phyloP scores from a whole-genome alignment of 2,888 invertebrate species.

The Euclidia mi region DNA sequence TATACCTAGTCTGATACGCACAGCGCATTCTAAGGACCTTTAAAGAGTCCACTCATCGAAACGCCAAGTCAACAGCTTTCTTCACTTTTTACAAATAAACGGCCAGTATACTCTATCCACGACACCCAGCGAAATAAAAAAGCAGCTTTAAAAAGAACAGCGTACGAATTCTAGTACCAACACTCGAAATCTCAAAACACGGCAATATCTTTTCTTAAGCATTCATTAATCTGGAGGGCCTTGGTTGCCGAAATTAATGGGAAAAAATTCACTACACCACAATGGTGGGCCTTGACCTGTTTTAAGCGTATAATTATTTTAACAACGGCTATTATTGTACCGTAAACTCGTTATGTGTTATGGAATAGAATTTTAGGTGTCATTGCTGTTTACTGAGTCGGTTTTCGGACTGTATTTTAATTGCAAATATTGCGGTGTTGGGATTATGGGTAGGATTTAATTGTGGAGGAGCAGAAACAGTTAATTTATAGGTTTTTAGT shows the following conservation, averaged over 20 bases:
- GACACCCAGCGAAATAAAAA: too few species aligned
- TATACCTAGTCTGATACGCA: too few species aligned
- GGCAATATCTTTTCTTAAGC: conserved; percentile 55
- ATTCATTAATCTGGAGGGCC: conserved; percentile 58
- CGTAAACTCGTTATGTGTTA: conserved; percentile 27
- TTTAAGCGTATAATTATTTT: conserved; percentile 58
- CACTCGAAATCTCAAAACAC: conserved; percentile 36
- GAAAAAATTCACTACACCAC: conserved; percentile 59
- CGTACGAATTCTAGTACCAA: conserved; percentile 15
- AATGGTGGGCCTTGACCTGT: conserved; percentile 68
- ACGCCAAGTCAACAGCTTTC: too few species aligned
- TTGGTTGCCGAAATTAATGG: conserved; percentile 65
- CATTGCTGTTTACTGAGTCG: conserved; percentile 1
- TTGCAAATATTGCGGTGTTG: too few species aligned
- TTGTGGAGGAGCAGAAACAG: too few species aligned
- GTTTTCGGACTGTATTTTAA: neutral
- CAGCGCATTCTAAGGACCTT: too few species aligned
- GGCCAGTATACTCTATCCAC: too few species aligned
- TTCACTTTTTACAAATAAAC: too few species aligned
- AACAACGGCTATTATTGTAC: conserved; percentile 40
- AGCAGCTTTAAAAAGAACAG: too few species aligned
- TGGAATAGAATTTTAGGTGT: conserved; percentile 9
- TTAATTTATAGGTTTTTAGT: too few species aligned
- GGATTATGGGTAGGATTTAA: too few species aligned
- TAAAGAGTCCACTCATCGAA: too few species aligned